Evolutionary conservation across 2,797 vertebrate species (phyloP).

Genomic region (Hozukius guyotensis): DNA sequence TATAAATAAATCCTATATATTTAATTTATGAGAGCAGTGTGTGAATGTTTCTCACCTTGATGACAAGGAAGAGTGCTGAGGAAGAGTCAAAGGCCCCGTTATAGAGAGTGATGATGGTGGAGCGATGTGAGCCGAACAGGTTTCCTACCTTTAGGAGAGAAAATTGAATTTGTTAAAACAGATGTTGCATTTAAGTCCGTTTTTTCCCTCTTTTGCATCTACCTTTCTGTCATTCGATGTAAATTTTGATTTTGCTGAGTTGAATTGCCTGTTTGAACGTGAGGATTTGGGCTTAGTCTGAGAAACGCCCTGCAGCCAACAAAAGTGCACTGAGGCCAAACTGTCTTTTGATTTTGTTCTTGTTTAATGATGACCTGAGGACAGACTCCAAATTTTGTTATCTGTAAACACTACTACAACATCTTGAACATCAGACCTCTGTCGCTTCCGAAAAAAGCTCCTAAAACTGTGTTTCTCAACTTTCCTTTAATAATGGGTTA

Average conservation of each 20-base stretch:
- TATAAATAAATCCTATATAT: not conserved
- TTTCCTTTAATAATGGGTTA: not conserved
- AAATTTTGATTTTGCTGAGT: not conserved
- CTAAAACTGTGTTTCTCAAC: not conserved
- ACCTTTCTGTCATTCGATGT: not conserved
- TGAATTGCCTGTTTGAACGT: not conserved
- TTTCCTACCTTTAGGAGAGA: no score
- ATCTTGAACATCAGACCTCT: not conserved
- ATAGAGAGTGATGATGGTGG: no score
- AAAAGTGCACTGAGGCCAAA: no score
- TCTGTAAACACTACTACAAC: not conserved
- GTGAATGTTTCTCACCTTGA: no score
- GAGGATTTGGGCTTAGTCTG: not conserved
- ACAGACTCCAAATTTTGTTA: no score
- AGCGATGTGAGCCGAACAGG: no score
- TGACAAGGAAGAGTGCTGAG: constrained; percentile 82
- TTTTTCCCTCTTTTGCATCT: not conserved
- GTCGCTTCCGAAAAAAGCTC: not conserved
- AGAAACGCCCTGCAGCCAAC: no score
- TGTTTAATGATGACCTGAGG: no score
- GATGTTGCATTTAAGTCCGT: no score
- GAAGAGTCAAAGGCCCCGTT: constrained; percentile 92
- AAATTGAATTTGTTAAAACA: no score
- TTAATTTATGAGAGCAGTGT: not conserved
- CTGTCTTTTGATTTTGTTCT: not conserved